Evolutionary conservation across 2,888 invertebrate species (phyloP), one percentile per base, ranked within the genome.

Genomic region (Euclidia mi): DNA sequence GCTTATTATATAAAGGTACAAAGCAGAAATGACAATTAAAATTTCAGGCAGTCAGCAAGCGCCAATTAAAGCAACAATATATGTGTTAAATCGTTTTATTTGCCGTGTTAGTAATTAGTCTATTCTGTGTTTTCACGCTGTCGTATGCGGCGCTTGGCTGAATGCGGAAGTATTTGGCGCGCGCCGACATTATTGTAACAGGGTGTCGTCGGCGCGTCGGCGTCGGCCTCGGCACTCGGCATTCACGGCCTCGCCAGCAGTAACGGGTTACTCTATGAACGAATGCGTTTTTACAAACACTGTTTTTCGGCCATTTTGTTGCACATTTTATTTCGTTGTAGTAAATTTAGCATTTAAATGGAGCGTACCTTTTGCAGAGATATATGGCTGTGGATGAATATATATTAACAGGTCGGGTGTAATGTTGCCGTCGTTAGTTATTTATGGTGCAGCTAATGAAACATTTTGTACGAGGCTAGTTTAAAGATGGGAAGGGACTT

Each of bases 131-230:
- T 52, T 47, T 35, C 64, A 47, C 29, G 63, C 59, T 62, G 59
- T 42, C 49, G 45, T 44, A 43, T 60, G 41, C 44, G 47, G 47
- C 56, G 63, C 63, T 65, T 59, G 58, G 73, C 69, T 69, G 63
- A 67, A 68, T 49, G 65, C 65, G 70, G 70, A 63, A 76, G 72
- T 71, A 75, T 76, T 70, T 65, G 55, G 60, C 49, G 35, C 55
- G 49, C 57, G 46, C 29, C 42, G 57, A 46, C 37, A 37, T 9
- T 47, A 43, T 46, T 43, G 66, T 61, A 57, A 50, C 60, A 61
- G 69, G 49, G 50, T 56, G 65, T 59, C 59, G 61, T 37, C 52
- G 35, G 25, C 47, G 6, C n/a, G n/a, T n/a, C n/a, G n/a, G n/a
- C n/a, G 20, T 25, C 20, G 34, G 46, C 41, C 20, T 25, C 20